These are phyloP conservation scores for Thymelicus acteon DNA, from an alignment of 2,888 invertebrate genomes.

Conservation along the genomic window DNA sequence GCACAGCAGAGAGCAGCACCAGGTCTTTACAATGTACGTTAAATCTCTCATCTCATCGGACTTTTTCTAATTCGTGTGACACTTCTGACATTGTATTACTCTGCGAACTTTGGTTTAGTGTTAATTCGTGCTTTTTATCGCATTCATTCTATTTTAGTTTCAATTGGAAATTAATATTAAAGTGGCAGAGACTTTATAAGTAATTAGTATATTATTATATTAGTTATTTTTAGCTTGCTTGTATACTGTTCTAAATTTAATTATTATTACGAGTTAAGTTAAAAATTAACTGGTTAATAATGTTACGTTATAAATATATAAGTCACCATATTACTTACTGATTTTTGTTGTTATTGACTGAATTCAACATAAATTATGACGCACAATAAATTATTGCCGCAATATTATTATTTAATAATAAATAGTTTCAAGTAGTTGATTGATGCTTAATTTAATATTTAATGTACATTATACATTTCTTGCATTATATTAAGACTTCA, in stretches of 20 bases:
- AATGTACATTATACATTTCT: not conserved
- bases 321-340: not conserved
- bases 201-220: not conserved
- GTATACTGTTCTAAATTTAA: not conserved
- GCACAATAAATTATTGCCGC: slow-evolving; percentile 20
- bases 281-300: not conserved
- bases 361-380: not conserved
- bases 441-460: not conserved
- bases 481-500: not conserved
- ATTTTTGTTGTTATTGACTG: not conserved
- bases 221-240: not conserved
- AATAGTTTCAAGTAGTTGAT: not conserved
- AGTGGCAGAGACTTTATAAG: not conserved
- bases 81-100: slow-evolving; percentile 18
- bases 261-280: not conserved
- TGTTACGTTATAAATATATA: not conserved
- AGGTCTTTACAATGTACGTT: slow-evolving; percentile 84
- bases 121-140: slow-evolving; percentile 6
- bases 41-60: slow-evolving; percentile 37
- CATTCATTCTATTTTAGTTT: not conserved
- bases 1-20: slow-evolving; percentile 87
- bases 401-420: slow-evolving; percentile 15
- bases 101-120: slow-evolving; percentile 18
- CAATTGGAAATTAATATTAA: slow-evolving; percentile 3
- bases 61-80: slow-evolving; percentile 22